These are phyloP conservation scores for Loripinus fragilis DNA, from an alignment of 2,888 invertebrate species.

Conservation along the genomic window DNA sequence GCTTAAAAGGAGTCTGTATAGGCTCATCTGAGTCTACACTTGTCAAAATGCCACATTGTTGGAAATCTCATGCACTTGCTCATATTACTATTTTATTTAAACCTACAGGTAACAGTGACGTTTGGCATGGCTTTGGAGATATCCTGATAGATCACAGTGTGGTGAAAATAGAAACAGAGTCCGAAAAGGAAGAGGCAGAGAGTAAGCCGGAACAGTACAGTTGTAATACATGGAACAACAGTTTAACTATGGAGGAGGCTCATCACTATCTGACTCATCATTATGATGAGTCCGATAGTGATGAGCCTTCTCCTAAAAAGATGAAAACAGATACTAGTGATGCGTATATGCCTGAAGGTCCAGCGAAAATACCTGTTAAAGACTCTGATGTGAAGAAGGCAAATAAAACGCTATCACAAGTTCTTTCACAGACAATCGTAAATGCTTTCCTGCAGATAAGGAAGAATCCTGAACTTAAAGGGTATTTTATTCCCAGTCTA, in stretches of 20 bases:
- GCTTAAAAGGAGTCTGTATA: too few relatives aligned
- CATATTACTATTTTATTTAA: too few relatives aligned
- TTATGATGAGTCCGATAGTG: background rate
- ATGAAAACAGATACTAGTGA: background rate
- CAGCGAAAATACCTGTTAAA: background rate
- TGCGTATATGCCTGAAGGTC: background rate
- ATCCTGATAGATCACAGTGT: background rate
- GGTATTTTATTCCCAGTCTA: background rate
- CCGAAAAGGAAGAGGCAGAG: background rate
- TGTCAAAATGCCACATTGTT: too few relatives aligned
- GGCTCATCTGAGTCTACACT: too few relatives aligned
- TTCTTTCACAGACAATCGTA: slow-evolving; percentile 6
- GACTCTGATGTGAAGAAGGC: background rate
- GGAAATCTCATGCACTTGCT: too few relatives aligned
- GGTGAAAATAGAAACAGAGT: background rate
- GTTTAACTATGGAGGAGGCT: too few relatives aligned
- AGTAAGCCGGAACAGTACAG: background rate
- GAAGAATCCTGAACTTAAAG: background rate
- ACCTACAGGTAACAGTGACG: background rate
- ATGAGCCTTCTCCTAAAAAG: background rate
- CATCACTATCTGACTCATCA: too few relatives aligned
- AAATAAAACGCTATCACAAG: background rate
- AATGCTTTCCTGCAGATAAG: background rate
- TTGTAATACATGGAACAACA: background rate
- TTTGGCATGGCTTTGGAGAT: slow-evolving; percentile 9